A percentile compares a stretch with the other conserved stretches of the same genome.
These are phyloP conservation scores for Hartigia nigra DNA, from an alignment of 2,888 invertebrate species.

Conservation along the genomic window DNA sequence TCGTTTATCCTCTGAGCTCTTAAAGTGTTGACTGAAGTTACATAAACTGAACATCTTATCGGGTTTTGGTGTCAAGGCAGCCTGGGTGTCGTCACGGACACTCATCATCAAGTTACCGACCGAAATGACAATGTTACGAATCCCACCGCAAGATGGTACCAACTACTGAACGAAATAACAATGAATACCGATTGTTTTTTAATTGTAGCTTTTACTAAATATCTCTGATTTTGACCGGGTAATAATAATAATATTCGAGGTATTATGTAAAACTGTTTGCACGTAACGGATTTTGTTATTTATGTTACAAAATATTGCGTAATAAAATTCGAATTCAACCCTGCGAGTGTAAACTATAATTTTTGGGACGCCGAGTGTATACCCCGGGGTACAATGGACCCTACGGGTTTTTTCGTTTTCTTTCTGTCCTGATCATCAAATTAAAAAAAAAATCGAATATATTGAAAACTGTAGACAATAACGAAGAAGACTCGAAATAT, in stretches of 20 bases:
- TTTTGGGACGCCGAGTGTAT: no score
- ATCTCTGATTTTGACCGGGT: no score
- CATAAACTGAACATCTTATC: no score
- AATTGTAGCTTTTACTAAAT: background rate
- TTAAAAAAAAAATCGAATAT: no score
- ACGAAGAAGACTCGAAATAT: background rate
- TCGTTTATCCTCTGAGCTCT: background rate
- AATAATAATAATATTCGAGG: background rate
- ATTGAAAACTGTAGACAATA: no score
- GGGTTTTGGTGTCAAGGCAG: no score
- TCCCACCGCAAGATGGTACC: no score
- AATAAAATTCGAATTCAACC: no score
- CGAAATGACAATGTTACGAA: background rate
- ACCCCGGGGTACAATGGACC: no score
- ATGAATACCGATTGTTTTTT: background rate
- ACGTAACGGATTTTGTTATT: background rate
- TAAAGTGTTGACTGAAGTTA: background rate
- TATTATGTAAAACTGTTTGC: background rate
- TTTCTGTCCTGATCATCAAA: no score
- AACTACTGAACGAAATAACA: background rate
- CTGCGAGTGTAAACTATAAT: no score
- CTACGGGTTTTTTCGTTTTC: no score
- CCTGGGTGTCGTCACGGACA: background rate
- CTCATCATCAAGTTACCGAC: background rate
- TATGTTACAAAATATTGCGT: background rate